phyloP scores from a whole-genome alignment of 2,888 invertebrate genomes.

The Meloe dianella region DNA sequence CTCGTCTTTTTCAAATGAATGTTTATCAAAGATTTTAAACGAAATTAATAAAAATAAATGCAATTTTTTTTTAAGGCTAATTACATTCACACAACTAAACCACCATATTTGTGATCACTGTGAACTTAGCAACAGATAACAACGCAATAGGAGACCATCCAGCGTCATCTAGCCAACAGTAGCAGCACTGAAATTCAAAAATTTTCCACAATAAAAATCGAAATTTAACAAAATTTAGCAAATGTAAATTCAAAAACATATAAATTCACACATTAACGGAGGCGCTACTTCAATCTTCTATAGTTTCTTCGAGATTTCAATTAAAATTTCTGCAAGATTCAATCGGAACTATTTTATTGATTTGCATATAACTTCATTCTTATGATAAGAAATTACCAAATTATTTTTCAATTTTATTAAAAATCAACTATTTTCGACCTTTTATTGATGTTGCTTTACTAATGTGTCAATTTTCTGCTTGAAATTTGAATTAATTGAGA shows the following conservation, averaged over 20 bases:
- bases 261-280: no score
- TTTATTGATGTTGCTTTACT: neutral
- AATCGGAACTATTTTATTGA: neutral
- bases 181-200: neutral
- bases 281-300: no score
- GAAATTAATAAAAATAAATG: no score
- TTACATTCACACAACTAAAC: constrained; percentile 36
- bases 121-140: constrained; percentile 28
- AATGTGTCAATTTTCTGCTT: neutral
- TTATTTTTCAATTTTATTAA: neutral
- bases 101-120: constrained; percentile 39
- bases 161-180: neutral
- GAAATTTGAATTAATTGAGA: neutral
- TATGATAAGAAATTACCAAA: neutral
- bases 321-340: neutral
- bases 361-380: neutral
- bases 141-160: neutral
- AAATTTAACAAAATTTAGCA: neutral
- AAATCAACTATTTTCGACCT: neutral
- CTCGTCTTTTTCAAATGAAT: no score
- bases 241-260: neutral
- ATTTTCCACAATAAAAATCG: neutral
- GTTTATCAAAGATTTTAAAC: no score
- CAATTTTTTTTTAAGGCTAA: constrained; percentile 30
- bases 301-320: no score